phyloP scores from a whole-genome alignment of 2,797 vertebrate species.

The Jordanella pulchra region DNA sequence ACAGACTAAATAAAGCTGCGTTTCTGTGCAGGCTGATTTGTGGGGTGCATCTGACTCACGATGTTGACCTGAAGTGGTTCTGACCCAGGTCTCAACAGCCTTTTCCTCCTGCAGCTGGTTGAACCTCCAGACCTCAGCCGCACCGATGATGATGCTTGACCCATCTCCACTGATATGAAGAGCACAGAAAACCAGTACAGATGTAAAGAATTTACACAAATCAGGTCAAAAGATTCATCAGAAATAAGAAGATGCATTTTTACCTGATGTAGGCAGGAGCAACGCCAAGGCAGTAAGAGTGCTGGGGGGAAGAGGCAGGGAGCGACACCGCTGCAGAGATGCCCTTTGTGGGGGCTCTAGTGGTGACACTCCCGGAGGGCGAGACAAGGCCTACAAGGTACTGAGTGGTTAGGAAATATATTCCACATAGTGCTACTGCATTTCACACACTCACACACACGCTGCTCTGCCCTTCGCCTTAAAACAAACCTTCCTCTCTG shows the following conservation, averaged over 20 bases:
- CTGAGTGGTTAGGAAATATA: slow-evolving; percentile 69
- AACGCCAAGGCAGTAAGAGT: slow-evolving; percentile 79
- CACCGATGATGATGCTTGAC: slow-evolving; percentile 79
- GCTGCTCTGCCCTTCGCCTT: slow-evolving; percentile 44
- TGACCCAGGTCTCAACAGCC: slow-evolving; percentile 84
- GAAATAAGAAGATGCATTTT: background rate
- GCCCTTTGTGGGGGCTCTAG: slow-evolving; percentile 82
- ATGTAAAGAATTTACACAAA: slow-evolving; percentile 4
- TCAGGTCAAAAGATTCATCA: slow-evolving; percentile 9
- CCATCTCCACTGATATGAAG: slow-evolving; percentile 69
- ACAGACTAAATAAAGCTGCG: slow-evolving; percentile 8
- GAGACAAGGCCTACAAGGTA: slow-evolving; percentile 81
- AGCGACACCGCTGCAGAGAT: slow-evolving; percentile 86
- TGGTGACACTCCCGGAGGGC: slow-evolving; percentile 81
- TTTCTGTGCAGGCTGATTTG: slow-evolving; percentile 8
- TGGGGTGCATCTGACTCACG: slow-evolving; percentile 75
- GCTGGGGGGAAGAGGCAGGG: slow-evolving; percentile 84
- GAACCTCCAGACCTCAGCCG: slow-evolving; percentile 73
- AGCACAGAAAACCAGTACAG: slow-evolving; percentile 9
- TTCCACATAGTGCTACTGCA: slow-evolving; percentile 24
- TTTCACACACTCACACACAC: slow-evolving; percentile 39
- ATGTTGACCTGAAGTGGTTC: slow-evolving; percentile 87
- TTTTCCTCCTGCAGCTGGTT: slow-evolving; percentile 82
- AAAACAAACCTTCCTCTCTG: slow-evolving; percentile 37
- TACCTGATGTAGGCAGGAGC: slow-evolving; percentile 77